Evolutionary conservation across 1,140 invertebrate genomes (phyloP), one percentile per base, ranked within the genome.

Genomic region (Lepidurus arcticus): DNA sequence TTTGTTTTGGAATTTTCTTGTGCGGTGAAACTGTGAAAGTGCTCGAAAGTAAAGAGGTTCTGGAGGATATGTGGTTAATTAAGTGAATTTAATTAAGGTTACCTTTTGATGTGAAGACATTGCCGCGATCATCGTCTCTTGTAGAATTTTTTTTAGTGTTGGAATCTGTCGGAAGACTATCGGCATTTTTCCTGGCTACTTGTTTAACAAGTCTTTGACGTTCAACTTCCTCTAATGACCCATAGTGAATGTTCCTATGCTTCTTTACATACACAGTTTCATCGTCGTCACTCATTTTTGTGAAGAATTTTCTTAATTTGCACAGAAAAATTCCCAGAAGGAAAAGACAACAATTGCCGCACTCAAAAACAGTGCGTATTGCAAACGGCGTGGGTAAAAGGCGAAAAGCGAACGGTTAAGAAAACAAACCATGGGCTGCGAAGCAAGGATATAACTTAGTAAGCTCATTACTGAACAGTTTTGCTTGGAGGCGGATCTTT

Each of bases 191-290:
- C 53, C 7, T 65, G 13, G 53, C 53, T 65, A n/a, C 53, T 65
- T 65, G 53, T 65, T 16, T 65, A 65, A 21, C 13, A 65, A 65
- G 21, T 65, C 53, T 65, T 65, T 65, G 53, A 65, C 53, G 53
- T 21, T 65, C 53, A 65, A 65, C 53, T 65, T 65, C 53, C 21
- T 65, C 53, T 65, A 65, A 65, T n/a, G 53, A 65, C 7, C 53
- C 53, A 21, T 65, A 65, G 21, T 65, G 53, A 21, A 65, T 65
- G 53, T 65, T 65, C 13, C 21, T 65, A 1, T 13, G 53, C 21
- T 65, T 65, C 53, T 65, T 65, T 9, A 65, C 13, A 21, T 65
- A 65, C 21, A 65, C 21, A 65, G 53, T 65, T 65, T 65, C 53
- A 65, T 65, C 53, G 13, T 65, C 53, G 53, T 65, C 53, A 21